phyloP scores from a whole-genome alignment of 2,888 invertebrate genomes.

The Dicyrtomina minuta region DNA sequence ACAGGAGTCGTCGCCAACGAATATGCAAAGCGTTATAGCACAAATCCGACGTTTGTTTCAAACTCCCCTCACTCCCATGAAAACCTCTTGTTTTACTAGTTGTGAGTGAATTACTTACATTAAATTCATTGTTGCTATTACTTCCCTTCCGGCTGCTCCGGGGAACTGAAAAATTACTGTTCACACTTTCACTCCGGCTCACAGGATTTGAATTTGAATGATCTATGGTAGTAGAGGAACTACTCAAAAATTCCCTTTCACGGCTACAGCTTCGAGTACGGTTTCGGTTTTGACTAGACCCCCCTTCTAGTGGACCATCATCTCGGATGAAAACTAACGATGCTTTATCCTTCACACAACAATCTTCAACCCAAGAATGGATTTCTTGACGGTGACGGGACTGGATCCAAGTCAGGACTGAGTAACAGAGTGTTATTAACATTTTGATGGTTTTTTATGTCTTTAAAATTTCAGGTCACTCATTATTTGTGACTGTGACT shows the following conservation, averaged over 20 bases:
- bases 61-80: slow-evolving; percentile 4
- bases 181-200: slow-evolving; percentile 44
- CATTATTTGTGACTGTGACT: too few relatives aligned
- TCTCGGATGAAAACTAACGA: slow-evolving; percentile 37
- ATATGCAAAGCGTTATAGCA: slow-evolving; percentile 54
- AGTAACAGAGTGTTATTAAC: slow-evolving; percentile 79
- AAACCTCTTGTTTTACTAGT: too few relatives aligned
- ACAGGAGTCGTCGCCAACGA: slow-evolving; percentile 66
- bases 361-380: slow-evolving; percentile 45
- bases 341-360: slow-evolving; percentile 39
- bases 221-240: too few relatives aligned
- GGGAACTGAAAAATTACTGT: slow-evolving; percentile 40
- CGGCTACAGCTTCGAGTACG: slow-evolving; percentile 11
- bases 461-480: too few relatives aligned
- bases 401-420: slow-evolving; percentile 79
- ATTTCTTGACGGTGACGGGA: slow-evolving; percentile 57
- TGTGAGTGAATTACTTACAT: slow-evolving; percentile 31
- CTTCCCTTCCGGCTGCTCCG: slow-evolving; percentile 10
- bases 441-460: too few relatives aligned
- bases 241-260: not conserved
- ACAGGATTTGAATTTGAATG: slow-evolving; percentile 23
- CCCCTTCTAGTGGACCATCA: not conserved
- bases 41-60: slow-evolving; percentile 51
- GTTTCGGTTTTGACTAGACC: not conserved
- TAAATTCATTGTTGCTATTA: slow-evolving; percentile 12